Evolutionary conservation across 2,888 invertebrate species (phyloP), one percentile per base, ranked within the genome.

Genomic region (Oxyscelio sp.): DNA sequence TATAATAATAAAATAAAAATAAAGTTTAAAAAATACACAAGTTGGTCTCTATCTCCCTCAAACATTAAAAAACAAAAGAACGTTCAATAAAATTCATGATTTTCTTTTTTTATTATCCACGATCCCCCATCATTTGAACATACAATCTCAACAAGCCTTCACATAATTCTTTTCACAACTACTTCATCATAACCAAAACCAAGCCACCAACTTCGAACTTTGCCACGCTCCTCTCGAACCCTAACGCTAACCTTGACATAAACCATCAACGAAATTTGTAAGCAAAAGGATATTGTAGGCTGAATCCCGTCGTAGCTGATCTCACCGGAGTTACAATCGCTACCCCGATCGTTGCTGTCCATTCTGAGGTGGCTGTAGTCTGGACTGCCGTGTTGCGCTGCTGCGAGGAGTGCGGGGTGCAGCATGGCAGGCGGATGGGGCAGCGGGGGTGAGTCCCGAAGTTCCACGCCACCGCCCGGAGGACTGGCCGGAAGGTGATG

Each of bases 261-360:
- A 79, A 79, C 70, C 21, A 70, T 58, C 71, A 86, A 81, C 15
- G 50, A 74, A 71, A 63, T 21, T 34, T 34, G 83, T 63, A 83
- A 96, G 96, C 96, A 96, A 97, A 98, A 98, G 97, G 98, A 98
- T 97, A 98, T 98, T 96, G 98, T 97, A 96, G 98, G 98, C 95
- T 97, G 97, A 95, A 97, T 96, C 94, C 98, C 98, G 95, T 98
- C 98, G 96, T 97, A 98, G 93, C 97, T 96, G 95, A 97, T 97
- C 95, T 98, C 98, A 86, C 97, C 98, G 92, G 98, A 97, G 95
- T 98, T 98, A 96, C 98, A 98, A 95, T 98, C 98, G 89, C 98
- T 98, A 94, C 97, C 97, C 86, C 97, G 96, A 94, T 98, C 98
- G 92, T 97, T 97, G 94, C 96, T 96, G 95, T 98, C 98, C 96